Percentiles rank a stretch among this genome's conserved stretches.
Evolutionary conservation across 2,113 vertebrate species (phyloP).

Genomic region (Accipiter virgatus): DNA sequence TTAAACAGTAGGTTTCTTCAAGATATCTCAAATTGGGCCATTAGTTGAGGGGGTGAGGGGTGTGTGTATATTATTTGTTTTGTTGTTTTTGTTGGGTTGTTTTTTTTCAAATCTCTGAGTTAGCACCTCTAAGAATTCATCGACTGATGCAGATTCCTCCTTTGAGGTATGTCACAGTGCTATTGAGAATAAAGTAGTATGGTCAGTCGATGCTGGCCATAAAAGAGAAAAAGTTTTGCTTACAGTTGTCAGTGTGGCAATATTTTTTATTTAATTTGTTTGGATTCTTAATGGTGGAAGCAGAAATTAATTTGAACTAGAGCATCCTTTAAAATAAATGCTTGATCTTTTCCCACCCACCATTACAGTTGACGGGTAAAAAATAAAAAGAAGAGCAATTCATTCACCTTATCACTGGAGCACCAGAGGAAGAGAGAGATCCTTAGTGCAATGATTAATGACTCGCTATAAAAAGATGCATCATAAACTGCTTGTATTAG

Average conservation of each 20-base stretch:
- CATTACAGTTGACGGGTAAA: not conserved
- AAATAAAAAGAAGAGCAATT: constrained; percentile 7
- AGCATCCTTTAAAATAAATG: not conserved
- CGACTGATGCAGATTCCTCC: not conserved
- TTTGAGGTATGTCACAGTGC: not conserved
- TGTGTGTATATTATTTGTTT: not conserved
- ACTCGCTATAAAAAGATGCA: constrained; percentile 42
- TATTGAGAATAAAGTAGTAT: not conserved
- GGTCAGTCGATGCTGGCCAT: not conserved
- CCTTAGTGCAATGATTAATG: constrained; percentile 43
- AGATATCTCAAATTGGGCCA: not conserved
- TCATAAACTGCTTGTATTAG: constrained; percentile 47
- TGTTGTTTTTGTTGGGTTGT: too few species aligned
- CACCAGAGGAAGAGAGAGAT: not conserved
- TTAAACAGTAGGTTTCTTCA: not conserved
- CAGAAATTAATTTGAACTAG: not conserved
- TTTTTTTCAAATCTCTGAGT: not conserved
- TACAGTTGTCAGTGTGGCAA: not conserved
- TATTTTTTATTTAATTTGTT: not conserved
- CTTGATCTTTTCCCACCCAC: not conserved
- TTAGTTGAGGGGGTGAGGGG: not conserved
- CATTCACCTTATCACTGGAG: not conserved
- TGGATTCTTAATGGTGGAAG: not conserved
- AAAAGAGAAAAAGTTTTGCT: not conserved
- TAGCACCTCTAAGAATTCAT: not conserved